Percentiles rank a stretch among this genome's conserved stretches.
phyloP scores from a whole-genome alignment of 2,797 vertebrate species.

The Acestrorhynchus altus region DNA sequence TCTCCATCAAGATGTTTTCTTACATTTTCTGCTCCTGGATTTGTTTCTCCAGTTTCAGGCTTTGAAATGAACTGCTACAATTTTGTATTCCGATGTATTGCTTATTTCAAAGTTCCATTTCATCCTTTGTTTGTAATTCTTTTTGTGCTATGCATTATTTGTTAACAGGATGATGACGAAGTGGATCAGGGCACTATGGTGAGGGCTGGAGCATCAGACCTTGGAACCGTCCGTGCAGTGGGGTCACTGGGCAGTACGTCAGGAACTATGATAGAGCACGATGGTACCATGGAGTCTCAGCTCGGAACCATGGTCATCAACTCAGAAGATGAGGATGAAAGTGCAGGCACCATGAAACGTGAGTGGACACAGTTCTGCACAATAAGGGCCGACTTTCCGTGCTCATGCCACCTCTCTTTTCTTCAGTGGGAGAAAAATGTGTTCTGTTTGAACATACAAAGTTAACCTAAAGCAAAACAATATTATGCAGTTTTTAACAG shows the following conservation, averaged over 20 bases:
- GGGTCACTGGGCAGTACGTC: slow-evolving; percentile 76
- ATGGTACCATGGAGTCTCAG: slow-evolving; percentile 83
- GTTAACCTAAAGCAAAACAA: too few species aligned
- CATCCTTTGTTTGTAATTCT: neutral
- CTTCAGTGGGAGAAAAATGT: too few species aligned
- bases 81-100: neutral
- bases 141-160: neutral
- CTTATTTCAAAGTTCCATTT: neutral
- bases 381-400: neutral
- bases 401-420: too few species aligned
- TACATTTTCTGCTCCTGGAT: too few species aligned
- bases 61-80: too few species aligned
- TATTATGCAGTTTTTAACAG: too few species aligned
- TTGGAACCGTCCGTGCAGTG: slow-evolving; percentile 83
- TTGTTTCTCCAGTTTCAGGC: too few species aligned
- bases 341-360: slow-evolving; percentile 96
- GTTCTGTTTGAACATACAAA: too few species aligned
- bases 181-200: slow-evolving; percentile 94
- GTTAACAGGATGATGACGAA: slow-evolving; percentile 86
- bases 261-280: slow-evolving; percentile 86
- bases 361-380: slow-evolving; percentile 63
- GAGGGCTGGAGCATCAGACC: slow-evolving; percentile 75
- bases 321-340: slow-evolving; percentile 84
- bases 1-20: too few species aligned
- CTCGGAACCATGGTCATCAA: slow-evolving; percentile 97